Evolutionary conservation across 1,140 invertebrate species (phyloP).

Genomic region (Euura saliciscinereae): DNA sequence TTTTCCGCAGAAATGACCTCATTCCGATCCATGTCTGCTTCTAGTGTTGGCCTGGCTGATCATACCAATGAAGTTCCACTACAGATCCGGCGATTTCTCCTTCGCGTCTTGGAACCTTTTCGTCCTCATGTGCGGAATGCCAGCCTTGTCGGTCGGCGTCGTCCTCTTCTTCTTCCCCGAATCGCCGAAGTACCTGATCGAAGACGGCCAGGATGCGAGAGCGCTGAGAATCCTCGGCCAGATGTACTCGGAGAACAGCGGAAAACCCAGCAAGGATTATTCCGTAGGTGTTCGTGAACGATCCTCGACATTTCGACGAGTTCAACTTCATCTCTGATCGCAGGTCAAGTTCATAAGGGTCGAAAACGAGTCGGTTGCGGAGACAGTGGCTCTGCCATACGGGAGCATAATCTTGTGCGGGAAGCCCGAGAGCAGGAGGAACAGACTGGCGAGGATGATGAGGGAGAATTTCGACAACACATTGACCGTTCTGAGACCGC

Average conservation of each 20-base stretch:
- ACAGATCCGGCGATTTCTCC: conserved; percentile 29
- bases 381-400: conserved; percentile 21
- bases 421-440: background rate
- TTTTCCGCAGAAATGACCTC: conserved; percentile 8
- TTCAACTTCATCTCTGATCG: conserved; percentile 17
- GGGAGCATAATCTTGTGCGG: conserved; percentile 3
- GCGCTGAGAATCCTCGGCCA: conserved; percentile 50
- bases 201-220: conserved; percentile 50
- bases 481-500: conserved; percentile 30
- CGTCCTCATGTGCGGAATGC: conserved; percentile 44
- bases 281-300: conserved; percentile 38
- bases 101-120: conserved; percentile 57
- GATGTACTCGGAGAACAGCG: conserved; percentile 55
- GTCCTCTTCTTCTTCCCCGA: conserved; percentile 64
- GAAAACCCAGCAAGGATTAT: conserved; percentile 45
- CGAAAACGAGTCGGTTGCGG: conserved; percentile 25
- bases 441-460: conserved; percentile 22
- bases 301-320: background rate
- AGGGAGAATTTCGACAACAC: conserved; percentile 33
- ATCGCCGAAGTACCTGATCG: conserved; percentile 66
- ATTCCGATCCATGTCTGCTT: conserved; percentile 1
- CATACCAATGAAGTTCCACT: conserved; percentile 42
- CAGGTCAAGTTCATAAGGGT: conserved; percentile 37
- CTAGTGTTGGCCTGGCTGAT: conserved; percentile 53
- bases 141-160: conserved; percentile 38